Conservation (phyloP, 2,888 invertebrate species). For the Scaptomyza parva region DNA sequence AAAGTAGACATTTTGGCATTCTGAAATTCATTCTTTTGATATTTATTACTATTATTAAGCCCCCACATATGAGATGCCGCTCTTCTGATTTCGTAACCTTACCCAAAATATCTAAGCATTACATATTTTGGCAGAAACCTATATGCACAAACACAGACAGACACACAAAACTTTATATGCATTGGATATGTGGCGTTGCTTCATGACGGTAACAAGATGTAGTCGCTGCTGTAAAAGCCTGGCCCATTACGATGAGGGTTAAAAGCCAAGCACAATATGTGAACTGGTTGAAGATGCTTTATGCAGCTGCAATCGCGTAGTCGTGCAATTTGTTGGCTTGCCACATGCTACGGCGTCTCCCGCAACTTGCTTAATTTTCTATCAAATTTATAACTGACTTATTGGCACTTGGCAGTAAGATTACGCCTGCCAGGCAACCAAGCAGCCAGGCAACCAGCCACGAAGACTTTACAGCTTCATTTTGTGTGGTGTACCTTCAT, state of each 20-base stretch:
- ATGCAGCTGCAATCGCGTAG: constrained; percentile 1
- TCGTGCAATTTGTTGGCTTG: constrained; percentile 58
- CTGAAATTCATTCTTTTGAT: constrained; percentile 31
- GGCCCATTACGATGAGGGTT: constrained; percentile 41
- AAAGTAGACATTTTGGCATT: constrained; percentile 7
- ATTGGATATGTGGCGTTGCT: constrained; percentile 27
- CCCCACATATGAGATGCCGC: constrained; percentile 28
- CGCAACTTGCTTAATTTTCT: constrained; percentile 72
- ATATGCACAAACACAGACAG: constrained; percentile 45
- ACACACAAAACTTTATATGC: constrained; percentile 9
- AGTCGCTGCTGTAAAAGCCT: constrained; percentile 32
- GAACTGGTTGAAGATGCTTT: constrained; percentile 12
- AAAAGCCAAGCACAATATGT: constrained; percentile 51
- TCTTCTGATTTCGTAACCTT: constrained; percentile 50
- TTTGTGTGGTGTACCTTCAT: constrained; percentile 15
- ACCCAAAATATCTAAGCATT: constrained; percentile 58
- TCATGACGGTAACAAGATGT: constrained; percentile 57
- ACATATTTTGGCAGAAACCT: constrained; percentile 45
- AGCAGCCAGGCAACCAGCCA: constrained; percentile 30
- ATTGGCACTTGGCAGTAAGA: constrained; percentile 76
- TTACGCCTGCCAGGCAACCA: constrained; percentile 63
- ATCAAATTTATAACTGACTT: constrained; percentile 81
- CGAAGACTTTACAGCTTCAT: constrained; percentile 23
- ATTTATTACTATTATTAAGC: constrained; percentile 65
- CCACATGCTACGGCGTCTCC: constrained; percentile 18